Conservation (phyloP, 2,113 vertebrate genomes). For the Grammatotria lemairii region DNA sequence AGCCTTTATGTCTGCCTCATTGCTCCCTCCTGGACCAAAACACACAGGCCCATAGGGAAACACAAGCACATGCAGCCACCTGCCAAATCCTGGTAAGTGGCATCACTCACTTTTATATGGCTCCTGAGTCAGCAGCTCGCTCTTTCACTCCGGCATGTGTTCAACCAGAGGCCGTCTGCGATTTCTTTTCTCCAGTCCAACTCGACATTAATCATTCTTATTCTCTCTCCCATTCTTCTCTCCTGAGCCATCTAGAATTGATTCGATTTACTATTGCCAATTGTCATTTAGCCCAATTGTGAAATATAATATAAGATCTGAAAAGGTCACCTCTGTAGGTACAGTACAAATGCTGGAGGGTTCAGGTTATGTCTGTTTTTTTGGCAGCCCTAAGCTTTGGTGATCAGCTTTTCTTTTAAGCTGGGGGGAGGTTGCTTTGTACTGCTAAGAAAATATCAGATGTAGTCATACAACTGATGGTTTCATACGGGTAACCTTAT, state of each 20-base stretch:
- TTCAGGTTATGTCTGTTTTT: background rate
- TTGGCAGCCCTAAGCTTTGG: background rate
- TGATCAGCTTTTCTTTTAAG: background rate
- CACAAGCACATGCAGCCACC: background rate
- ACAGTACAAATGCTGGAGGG: background rate
- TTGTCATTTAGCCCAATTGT: background rate
- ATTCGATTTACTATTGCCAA: background rate
- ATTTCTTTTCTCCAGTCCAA: background rate
- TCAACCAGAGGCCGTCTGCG: background rate
- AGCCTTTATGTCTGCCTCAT: background rate
- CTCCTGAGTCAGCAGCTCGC: slow-evolving; percentile 37
- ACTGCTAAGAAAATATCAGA: background rate
- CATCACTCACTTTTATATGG: slow-evolving; percentile 38
- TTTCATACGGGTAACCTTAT: background rate
- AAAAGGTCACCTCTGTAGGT: background rate
- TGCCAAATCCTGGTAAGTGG: background rate
- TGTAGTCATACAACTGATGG: background rate
- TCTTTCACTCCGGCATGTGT: background rate
- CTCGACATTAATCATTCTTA: slow-evolving; percentile 19
- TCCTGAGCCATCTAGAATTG: background rate
- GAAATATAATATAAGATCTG: background rate
- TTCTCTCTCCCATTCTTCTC: background rate
- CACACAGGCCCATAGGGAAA: background rate
- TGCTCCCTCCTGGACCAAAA: background rate
- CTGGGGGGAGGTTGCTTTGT: background rate